phyloP scores from a whole-genome alignment of 2,797 vertebrate genomes.

The Microctenopoma stevenorrisi region DNA sequence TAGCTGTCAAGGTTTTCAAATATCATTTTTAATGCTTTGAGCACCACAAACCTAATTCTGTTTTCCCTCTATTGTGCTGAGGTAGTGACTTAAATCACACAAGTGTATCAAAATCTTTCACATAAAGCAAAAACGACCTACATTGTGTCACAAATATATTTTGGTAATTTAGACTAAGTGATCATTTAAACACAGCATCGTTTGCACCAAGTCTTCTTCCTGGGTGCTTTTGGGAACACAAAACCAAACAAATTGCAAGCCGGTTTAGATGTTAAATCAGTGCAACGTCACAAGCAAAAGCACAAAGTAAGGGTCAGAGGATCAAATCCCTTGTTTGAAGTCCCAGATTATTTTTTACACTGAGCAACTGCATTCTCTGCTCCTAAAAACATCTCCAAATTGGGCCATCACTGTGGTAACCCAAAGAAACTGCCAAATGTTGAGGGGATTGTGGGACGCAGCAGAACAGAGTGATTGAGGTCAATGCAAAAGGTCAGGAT shows the following conservation, averaged over 20 bases:
- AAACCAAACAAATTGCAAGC: constrained; percentile 51
- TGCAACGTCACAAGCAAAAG: constrained; percentile 51
- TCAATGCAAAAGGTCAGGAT: constrained; percentile 70
- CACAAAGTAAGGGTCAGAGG: constrained; percentile 52
- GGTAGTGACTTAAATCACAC: constrained; percentile 7
- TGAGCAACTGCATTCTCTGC: constrained; percentile 47
- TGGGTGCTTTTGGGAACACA: constrained; percentile 37
- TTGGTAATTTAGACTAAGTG: constrained; percentile 8
- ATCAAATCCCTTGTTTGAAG: constrained; percentile 54
- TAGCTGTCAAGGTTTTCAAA: constrained; percentile 32
- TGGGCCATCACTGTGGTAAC: constrained; percentile 68
- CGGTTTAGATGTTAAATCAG: constrained; percentile 59
- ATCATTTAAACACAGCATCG: constrained; percentile 22
- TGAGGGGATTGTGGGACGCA: constrained; percentile 43
- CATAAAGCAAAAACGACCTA: not conserved
- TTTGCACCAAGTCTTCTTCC: constrained; percentile 35
- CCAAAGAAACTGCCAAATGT: constrained; percentile 57
- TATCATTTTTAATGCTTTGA: constrained; percentile 40
- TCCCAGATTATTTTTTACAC: constrained; percentile 50
- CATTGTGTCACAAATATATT: constrained; percentile 4
- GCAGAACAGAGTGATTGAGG: constrained; percentile 69
- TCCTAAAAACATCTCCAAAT: constrained; percentile 64
- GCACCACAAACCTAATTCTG: constrained; percentile 6
- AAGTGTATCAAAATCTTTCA: constrained; percentile 2
- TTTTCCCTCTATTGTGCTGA: not conserved